Evolutionary conservation across 1,140 invertebrate species (phyloP).

Genomic region (Drosophila simulans): DNA sequence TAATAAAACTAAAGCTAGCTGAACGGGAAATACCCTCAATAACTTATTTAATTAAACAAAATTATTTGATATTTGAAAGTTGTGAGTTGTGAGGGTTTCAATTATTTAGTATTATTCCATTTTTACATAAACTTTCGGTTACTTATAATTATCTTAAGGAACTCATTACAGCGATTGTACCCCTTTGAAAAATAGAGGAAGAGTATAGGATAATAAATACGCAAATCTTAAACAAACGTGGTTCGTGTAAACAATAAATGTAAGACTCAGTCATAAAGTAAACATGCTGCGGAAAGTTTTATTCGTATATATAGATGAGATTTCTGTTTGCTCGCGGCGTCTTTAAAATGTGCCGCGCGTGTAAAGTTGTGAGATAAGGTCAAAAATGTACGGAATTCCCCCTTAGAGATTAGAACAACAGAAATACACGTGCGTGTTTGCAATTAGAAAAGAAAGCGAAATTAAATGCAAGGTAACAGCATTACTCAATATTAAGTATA

Average conservation of each 20-base stretch:
- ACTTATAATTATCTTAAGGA: not conserved
- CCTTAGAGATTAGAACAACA: conserved; percentile 37
- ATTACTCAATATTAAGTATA: conserved; percentile 39
- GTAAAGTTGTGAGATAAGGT: conserved; percentile 64
- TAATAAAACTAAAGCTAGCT: conserved; percentile 1
- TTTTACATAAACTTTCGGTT: no score
- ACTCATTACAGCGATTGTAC: not conserved
- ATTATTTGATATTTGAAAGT: not conserved
- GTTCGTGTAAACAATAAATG: conserved; percentile 40
- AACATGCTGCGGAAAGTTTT: conserved; percentile 61
- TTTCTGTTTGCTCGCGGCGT: conserved; percentile 22
- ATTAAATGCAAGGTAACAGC: not conserved
- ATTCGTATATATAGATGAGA: conserved; percentile 23
- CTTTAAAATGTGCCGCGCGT: conserved; percentile 55
- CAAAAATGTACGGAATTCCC: conserved; percentile 34
- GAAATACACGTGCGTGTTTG: not conserved
- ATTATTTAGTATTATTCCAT: no score
- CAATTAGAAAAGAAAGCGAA: conserved; percentile 36
- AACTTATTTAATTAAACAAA: no score
- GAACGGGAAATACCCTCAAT: conserved; percentile 3
- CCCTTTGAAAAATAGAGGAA: not conserved
- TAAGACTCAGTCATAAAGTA: conserved; percentile 43
- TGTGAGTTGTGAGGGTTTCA: no score
- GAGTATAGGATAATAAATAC: conserved; percentile 13
- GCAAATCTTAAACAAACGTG: conserved; percentile 39